Conservation (phyloP, 2,888 invertebrate genomes). For the Opisthograptis luteolata region DNA sequence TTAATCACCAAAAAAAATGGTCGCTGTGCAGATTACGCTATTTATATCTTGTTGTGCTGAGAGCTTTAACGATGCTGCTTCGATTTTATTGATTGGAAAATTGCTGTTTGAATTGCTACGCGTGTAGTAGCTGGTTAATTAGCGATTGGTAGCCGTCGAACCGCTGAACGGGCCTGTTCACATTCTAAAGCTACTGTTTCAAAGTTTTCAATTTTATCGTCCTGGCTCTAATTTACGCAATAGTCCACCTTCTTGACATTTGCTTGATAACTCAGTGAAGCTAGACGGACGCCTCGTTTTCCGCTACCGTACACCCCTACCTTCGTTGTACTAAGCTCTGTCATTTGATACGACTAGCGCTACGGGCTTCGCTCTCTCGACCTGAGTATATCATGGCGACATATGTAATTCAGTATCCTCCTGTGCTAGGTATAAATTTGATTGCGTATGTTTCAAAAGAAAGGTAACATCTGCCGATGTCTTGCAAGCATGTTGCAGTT, state of each 20-base stretch:
- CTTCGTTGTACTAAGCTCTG: constrained; percentile 3
- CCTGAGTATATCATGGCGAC: constrained; percentile 1
- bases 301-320: constrained; percentile 1
- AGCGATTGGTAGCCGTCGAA: constrained; percentile 1
- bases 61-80: constrained; percentile 19
- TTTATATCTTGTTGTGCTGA: constrained; percentile 30
- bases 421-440: background rate
- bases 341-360: constrained; percentile 7
- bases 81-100: constrained; percentile 35
- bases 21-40: constrained; percentile 33
- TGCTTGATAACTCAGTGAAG: no score
- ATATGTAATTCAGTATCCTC: background rate
- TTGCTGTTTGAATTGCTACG: constrained; percentile 29
- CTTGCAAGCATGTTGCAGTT: background rate
- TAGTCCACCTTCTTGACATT: no score
- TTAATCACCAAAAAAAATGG: constrained; percentile 33
- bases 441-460: background rate
- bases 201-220: constrained; percentile 3
- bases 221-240: no score
- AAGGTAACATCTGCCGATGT: background rate
- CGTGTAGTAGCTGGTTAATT: constrained; percentile 26
- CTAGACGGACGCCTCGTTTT: background rate
- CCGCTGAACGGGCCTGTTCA: constrained; percentile 9
- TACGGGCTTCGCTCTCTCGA: constrained; percentile 8
- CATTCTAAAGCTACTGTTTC: constrained; percentile 8